Evolutionary conservation across 2,113 vertebrate species (phyloP).

Genomic region (Ceyx margarethae): DNA sequence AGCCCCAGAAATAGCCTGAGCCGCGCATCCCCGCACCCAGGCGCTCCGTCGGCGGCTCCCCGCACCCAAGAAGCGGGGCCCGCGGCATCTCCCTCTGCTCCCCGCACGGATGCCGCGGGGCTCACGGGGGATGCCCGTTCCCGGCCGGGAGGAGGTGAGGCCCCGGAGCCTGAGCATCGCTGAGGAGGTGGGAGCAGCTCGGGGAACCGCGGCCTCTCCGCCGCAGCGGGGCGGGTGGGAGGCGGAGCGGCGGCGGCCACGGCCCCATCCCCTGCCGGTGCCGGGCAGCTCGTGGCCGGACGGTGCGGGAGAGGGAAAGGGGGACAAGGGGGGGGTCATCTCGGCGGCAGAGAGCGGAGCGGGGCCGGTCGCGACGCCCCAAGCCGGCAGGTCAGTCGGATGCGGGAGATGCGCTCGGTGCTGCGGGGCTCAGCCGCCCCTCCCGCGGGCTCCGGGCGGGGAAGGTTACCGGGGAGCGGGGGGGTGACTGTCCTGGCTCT

Average conservation of each 20-base stretch:
- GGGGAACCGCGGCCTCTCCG: not conserved
- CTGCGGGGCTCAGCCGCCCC: not conserved
- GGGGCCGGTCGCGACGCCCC: not conserved
- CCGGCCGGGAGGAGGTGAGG: not conserved
- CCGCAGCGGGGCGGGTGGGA: conserved; percentile 1
- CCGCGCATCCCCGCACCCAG: not conserved
- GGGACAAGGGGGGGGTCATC: not conserved
- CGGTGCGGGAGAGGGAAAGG: not conserved
- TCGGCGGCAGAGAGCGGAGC: not conserved
- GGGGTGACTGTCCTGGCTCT: not conserved
- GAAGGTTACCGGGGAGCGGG: not conserved
- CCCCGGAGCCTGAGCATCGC: not conserved
- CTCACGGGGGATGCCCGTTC: not conserved
- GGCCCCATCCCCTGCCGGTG: not conserved
- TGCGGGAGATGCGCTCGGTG: not conserved
- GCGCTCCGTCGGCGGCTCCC: not conserved
- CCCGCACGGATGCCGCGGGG: not conserved
- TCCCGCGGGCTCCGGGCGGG: not conserved
- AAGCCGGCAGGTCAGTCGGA: not conserved
- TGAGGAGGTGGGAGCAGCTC: not conserved
- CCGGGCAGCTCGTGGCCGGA: not conserved
- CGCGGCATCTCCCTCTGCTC: no score
- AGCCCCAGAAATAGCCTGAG: not conserved
- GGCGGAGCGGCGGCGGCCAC: not conserved
- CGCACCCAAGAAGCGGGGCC: no score